Evolutionary conservation across 2,888 invertebrate genomes (phyloP), one percentile per base, ranked within the genome.

Genomic region (Prosapia bicincta): DNA sequence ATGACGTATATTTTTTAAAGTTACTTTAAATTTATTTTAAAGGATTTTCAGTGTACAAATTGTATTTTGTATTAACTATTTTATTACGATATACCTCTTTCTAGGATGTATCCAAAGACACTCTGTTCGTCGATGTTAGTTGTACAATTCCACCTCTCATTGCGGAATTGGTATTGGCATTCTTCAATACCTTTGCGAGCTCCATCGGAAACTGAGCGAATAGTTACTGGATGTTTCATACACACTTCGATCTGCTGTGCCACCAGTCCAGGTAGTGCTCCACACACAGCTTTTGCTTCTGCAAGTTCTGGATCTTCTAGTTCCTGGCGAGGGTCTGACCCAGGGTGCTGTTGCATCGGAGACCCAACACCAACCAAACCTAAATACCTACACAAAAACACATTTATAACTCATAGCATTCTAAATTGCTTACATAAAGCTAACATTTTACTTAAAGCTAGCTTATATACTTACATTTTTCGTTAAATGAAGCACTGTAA

Each of bases 81-180:
- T n/a, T n/a, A n/a, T n/a, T n/a, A n/a, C n/a, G n/a, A n/a, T n/a
- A n/a, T 82, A 88, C 88, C 88, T 84, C 86, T 84, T 75, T 85
- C 84, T n/a, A 88, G 81, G 26, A 86, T 85, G 78, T 85, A 84
- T 25, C 87, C 87, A 80, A 88, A 88, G n/a, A 87, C 85, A 67
- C 85, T 85, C 78, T 84, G 83, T 74, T 84, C 84, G 54, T 82
- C 82, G 5, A 26, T 67, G 78, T 92, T 89, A 0, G 94, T 91
- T 75, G 95, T 94, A 84, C 96, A 96, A 85, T 96, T 96, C 96
- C 96, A 96, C 84, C 93, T 88, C 78, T 94, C 89, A 84, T 92
- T 90, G 77, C 92, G 88, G 86, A 96, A 96, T 87, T 96, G 96
- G 85, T 92, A 90, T 81, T 94, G 93, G 84, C 96, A 96, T 89